phyloP scores from a whole-genome alignment of 37 sponge, comb jelly and placozoan species.

The Oopsacas minuta region DNA sequence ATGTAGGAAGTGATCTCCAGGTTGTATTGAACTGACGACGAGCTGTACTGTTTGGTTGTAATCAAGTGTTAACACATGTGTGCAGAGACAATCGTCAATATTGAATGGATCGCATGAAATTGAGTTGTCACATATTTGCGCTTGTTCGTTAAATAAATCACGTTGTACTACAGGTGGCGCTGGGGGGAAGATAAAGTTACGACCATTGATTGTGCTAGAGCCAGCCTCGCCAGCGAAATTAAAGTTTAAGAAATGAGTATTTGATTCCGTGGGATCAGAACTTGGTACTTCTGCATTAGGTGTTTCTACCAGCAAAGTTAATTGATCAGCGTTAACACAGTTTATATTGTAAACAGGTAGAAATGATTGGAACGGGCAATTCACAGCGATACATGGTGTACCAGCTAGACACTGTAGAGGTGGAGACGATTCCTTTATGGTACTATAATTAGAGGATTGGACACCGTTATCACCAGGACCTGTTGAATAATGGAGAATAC shows the following conservation, averaged over 20 bases:
- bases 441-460: neutral
- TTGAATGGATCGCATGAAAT: neutral
- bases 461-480: neutral
- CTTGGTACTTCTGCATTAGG: constrained; percentile 21
- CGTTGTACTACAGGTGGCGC: constrained; percentile 24
- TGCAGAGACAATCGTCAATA: neutral
- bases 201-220: constrained; percentile 51
- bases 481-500: neutral
- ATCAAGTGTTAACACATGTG: neutral
- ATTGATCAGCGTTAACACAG: constrained; percentile 30
- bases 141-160: neutral
- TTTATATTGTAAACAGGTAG: constrained; percentile 14
- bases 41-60: neutral
- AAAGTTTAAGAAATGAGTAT: constrained; percentile 55
- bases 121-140: neutral
- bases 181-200: constrained; percentile 40
- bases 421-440: neutral
- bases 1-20: neutral
- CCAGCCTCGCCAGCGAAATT: constrained; percentile 47
- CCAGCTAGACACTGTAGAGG: neutral
- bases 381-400: constrained; percentile 33
- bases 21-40: neutral
- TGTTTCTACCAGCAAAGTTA: constrained; percentile 7
- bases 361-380: constrained; percentile 50
- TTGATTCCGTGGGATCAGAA: neutral